Base-by-base conservation (phyloP, 2,888 invertebrate genomes). In the Muschampia plurimacula region DNA sequence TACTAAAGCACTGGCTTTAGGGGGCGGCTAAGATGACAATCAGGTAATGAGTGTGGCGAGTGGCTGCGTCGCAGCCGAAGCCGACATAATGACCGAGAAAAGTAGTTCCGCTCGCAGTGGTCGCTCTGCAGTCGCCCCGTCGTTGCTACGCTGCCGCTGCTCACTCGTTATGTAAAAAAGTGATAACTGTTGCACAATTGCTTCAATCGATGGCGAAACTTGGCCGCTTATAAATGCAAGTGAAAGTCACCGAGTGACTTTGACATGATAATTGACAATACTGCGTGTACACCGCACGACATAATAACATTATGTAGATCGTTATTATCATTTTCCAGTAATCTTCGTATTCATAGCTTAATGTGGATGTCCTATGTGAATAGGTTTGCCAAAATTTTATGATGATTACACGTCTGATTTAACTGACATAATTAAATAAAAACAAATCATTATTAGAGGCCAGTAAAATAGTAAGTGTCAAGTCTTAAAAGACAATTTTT, bases 231-330 rank as follows among this genome's bases (percentile, higher is more conserved):
- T 86, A 89, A 90, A 91, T 90, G 91, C 85, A 90, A 89, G 93
- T 92, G 93, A 94, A 94, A 94, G 93, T 92, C 88, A 87, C 86
- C 87, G 83, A 86, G 86, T 90, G 88, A 92, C 92, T 93, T 90
- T 89, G 90, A 89, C 89, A 89, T 86, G 89, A 84, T 86, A 78
- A 80, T 77, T 79, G 77, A 76, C 75, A 85, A 81, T 83, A 81
- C 82, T 76, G 78, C 79, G 81, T 78, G 79, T 55, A 64, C 32
- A 57, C 64, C 15, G 57, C 13, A 67, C 67, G 15, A 67, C 81
- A 80, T 81, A 81, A 78, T 77, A 76, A 74, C 44, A 70, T 65
- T 65, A 22, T 22, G 22, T 22, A 59, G 44, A 36, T 65, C 13
- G 28, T 52, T 1, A 28, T 22, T 52, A 52, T 52, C 52, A n/a